These are phyloP conservation scores for Temnothorax longispinosus DNA, from an alignment of 1,140 invertebrate species.

Conservation along the genomic window DNA sequence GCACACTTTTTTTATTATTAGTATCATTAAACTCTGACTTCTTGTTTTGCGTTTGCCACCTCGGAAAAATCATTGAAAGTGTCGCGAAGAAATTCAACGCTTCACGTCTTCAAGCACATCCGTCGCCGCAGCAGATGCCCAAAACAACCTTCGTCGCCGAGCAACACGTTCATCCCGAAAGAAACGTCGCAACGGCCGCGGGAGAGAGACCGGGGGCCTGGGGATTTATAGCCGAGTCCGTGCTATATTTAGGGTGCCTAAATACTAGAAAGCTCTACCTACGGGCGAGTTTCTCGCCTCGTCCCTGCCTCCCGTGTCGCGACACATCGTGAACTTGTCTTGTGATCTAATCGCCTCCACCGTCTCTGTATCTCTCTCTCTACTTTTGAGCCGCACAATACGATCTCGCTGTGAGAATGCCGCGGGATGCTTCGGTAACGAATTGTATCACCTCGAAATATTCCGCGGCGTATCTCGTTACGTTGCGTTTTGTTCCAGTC, in stretches of 20 bases:
- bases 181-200: conserved; percentile 24
- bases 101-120: not conserved
- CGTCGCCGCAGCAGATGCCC: not conserved
- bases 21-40: not conserved
- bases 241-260: conserved; percentile 76
- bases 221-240: conserved; percentile 72
- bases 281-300: conserved; percentile 50
- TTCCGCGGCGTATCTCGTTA: not conserved
- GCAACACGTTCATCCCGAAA: not conserved
- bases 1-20: no score
- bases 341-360: conserved; percentile 12
- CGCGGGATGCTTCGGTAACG: not conserved
- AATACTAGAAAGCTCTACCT: conserved; percentile 75
- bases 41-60: not conserved
- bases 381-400: conserved; percentile 1
- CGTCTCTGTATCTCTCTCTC: not conserved
- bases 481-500: conserved; percentile 6
- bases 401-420: not conserved
- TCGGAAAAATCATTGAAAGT: not conserved
- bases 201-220: conserved; percentile 55
- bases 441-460: conserved; percentile 23
- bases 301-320: conserved; percentile 28
- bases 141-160: conserved; percentile 7
- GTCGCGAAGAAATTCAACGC: not conserved
- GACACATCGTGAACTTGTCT: conserved; percentile 42